These are phyloP conservation scores for Myotis planiceps DNA, from an alignment of 2,797 vertebrate species.

Conservation along the genomic window DNA sequence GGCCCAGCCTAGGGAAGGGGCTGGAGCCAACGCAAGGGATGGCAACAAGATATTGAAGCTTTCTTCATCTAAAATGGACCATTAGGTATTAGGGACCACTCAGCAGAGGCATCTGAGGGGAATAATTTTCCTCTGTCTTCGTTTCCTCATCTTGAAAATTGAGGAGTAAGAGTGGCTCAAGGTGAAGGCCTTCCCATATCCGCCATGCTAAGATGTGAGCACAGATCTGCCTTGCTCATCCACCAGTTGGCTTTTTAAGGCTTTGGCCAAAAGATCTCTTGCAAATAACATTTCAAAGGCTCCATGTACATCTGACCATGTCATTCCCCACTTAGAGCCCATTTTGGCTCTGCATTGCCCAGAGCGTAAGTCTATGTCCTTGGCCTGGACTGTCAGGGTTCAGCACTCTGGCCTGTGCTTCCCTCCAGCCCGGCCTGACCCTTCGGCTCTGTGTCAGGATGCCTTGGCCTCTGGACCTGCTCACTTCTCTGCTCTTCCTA, in stretches of 20 bases:
- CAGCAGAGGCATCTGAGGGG: background rate
- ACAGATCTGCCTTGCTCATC: background rate
- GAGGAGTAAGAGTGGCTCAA: background rate
- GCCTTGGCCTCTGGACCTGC: background rate
- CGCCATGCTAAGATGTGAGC: background rate
- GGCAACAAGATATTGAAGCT: background rate
- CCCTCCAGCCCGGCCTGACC: background rate
- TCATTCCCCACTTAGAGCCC: background rate
- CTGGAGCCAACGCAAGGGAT: constrained; percentile 21
- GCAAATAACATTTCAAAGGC: background rate
- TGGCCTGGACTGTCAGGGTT: background rate
- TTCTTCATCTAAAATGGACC: background rate
- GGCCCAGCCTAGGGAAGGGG: constrained; percentile 54
- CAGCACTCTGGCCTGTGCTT: background rate
- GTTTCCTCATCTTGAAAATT: constrained; percentile 15
- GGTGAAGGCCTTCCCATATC: background rate
- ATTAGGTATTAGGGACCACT: background rate
- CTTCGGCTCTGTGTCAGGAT: background rate
- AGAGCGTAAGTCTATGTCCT: background rate
- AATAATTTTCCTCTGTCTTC: background rate
- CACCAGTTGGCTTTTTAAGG: background rate
- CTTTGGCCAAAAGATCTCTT: background rate
- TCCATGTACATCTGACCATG: background rate
- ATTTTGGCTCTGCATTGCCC: background rate
- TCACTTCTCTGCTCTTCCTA: background rate